Evolutionary conservation across 2,113 vertebrate genomes (phyloP), one percentile per base, ranked within the genome.

Genomic region (Oophaga pumilio): DNA sequence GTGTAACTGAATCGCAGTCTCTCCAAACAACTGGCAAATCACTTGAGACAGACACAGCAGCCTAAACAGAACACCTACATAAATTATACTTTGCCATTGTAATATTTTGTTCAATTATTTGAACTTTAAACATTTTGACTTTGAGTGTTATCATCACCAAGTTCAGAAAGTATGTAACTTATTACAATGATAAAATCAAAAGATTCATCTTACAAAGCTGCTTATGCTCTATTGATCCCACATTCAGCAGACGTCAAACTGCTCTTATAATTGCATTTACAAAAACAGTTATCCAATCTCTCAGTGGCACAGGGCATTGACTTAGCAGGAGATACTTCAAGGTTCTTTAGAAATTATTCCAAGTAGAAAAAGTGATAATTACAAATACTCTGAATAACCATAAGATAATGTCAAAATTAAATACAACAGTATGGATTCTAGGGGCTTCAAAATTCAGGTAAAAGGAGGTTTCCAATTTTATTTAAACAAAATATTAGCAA

Each of bases 151-250:
- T 53, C 60, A 52, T 50, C 1, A 20, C 81, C 81, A 83, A 24
- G 33, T 68, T 78, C 73, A 78, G 18, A 76, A 78, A 43, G 74
- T 60, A 52, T 86, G 74, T 11, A 78, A 52, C 85, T 86, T 76
- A 78, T 78, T 86, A 86, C 60, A 62, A 15, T 86, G 85, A 86
- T 86, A 86, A 86, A 64, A 86, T 86, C 85, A 79, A 78, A 79
- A 86, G 74, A 78, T 28, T 66, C 49, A 56, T 78, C 85, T 78
- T 78, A 66, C 85, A 86, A 86, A 86, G 85, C 74, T 66, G 60
- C 85, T 86, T 86, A 79, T 78, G 52, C 76, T 78, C 74, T 86
- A 86, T 86, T 86, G 60, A 86, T 86, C 49, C 76, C 43, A 14
- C 76, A 68, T 64, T 68, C 49, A 33, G 43, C 43, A 86, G 74